A percentile compares a stretch with the other conserved stretches of the same genome.
Evolutionary conservation across 2,888 invertebrate species (phyloP).

Genomic region (Thalpophila matura): DNA sequence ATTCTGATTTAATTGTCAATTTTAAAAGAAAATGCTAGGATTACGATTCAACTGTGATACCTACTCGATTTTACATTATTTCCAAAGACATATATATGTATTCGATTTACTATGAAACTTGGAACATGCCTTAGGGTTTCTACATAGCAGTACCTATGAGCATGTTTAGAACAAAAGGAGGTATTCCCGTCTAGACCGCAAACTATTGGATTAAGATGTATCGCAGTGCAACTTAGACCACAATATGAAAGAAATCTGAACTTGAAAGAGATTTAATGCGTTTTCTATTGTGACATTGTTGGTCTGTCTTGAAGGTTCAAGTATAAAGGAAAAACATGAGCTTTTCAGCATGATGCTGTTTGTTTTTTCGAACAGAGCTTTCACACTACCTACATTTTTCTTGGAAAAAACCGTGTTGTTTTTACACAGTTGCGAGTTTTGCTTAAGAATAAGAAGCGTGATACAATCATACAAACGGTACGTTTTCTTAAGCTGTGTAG

Average conservation of each 20-base stretch:
- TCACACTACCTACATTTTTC: background rate
- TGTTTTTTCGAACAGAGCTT: background rate
- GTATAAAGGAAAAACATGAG: slow-evolving; percentile 11
- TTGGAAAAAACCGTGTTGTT: background rate
- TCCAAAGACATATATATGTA: background rate
- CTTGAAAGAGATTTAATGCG: slow-evolving; percentile 40
- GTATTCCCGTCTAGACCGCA: slow-evolving; percentile 63
- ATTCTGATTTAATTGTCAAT: too few relatives aligned
- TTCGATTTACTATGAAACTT: background rate
- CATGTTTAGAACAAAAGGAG: slow-evolving; percentile 34
- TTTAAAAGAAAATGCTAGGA: too few relatives aligned
- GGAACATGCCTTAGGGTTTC: background rate
- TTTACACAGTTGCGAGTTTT: background rate
- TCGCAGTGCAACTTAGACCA: slow-evolving; percentile 39
- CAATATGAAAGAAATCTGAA: slow-evolving; percentile 39
- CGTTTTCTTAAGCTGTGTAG: background rate
- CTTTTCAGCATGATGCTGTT: slow-evolving; percentile 2
- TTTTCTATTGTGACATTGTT: slow-evolving; percentile 38
- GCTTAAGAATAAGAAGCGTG: background rate
- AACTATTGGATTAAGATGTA: slow-evolving; percentile 68
- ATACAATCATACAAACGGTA: background rate
- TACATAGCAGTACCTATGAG: slow-evolving; percentile 8
- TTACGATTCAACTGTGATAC: too few relatives aligned
- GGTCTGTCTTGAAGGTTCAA: slow-evolving; percentile 8
- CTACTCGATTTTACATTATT: background rate